phyloP scores from a whole-genome alignment of 1,140 invertebrate species.

The Euwallacea fornicatus region DNA sequence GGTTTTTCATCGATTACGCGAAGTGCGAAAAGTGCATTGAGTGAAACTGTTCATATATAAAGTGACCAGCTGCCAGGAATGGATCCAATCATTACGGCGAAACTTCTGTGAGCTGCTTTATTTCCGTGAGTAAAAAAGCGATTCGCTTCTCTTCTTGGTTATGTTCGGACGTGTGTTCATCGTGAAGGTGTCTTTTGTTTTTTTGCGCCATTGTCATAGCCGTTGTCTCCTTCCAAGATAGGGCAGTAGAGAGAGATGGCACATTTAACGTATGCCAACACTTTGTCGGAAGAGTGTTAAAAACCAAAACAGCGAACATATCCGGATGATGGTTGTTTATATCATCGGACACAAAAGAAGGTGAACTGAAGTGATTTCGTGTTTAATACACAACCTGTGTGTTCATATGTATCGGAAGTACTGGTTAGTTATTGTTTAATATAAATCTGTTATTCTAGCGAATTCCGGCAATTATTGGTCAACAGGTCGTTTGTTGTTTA shows the following conservation, averaged over 20 bases:
- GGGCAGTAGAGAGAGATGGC: too few relatives aligned
- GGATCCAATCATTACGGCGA: background rate
- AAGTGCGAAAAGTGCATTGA: background rate
- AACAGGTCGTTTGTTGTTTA: constrained; percentile 1
- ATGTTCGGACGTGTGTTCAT: background rate
- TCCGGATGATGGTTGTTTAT: background rate
- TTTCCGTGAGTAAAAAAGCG: background rate
- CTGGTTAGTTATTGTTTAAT: background rate
- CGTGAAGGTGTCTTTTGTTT: too few relatives aligned
- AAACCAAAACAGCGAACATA: too few relatives aligned
- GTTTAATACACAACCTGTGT: background rate
- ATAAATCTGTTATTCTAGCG: background rate
- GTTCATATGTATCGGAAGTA: background rate
- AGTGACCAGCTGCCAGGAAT: background rate
- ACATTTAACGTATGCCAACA: too few relatives aligned
- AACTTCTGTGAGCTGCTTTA: background rate
- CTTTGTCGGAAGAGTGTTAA: too few relatives aligned
- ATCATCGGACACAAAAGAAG: background rate
- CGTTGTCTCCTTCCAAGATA: too few relatives aligned
- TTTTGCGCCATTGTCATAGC: too few relatives aligned
- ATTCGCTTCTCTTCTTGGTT: background rate
- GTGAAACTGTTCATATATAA: background rate
- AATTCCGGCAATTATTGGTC: too few relatives aligned
- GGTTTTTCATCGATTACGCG: background rate
- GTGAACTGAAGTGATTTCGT: background rate